Evolutionary conservation across 2,113 vertebrate genomes (phyloP).

Genomic region (Channa argus): DNA sequence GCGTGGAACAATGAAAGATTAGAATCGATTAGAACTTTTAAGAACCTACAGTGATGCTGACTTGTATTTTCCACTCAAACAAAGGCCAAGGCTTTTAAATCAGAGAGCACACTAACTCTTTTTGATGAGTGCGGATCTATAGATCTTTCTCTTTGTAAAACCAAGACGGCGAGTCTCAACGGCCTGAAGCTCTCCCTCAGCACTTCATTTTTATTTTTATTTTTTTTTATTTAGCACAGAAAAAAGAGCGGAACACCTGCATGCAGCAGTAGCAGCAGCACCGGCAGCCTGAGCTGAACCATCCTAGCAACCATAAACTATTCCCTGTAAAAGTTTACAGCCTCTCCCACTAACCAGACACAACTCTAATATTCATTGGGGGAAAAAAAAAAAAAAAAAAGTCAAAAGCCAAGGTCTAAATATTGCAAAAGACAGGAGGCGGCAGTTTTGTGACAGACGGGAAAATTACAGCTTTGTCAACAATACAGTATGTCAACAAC

Average conservation of each 20-base stretch:
- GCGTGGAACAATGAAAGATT: constrained; percentile 31
- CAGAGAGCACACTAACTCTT: constrained; percentile 39
- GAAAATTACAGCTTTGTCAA: constrained; percentile 27
- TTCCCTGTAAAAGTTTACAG: not conserved
- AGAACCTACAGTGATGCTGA: constrained; percentile 58
- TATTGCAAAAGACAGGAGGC: constrained; percentile 11
- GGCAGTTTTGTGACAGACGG: constrained; percentile 26
- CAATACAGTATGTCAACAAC: not conserved
- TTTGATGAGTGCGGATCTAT: constrained; percentile 44
- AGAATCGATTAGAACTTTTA: constrained; percentile 53
- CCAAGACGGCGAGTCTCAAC: constrained; percentile 36
- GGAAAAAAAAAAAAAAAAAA: not conserved
- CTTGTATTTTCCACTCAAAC: constrained; percentile 44
- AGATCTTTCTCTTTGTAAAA: constrained; percentile 59
- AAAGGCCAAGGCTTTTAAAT: constrained; percentile 55
- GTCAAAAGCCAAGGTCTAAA: constrained; percentile 1
- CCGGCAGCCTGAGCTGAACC: constrained; percentile 27
- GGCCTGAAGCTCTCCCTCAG: constrained; percentile 47
- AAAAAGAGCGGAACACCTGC: constrained; percentile 48
- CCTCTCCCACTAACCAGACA: not conserved
- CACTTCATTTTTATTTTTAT: constrained; percentile 45
- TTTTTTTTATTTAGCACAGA: constrained; percentile 28
- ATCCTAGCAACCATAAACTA: not conserved
- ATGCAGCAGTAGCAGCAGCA: constrained; percentile 29
- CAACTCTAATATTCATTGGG: not conserved